A percentile compares a stretch with the other conserved stretches of the same genome.
phyloP scores from a whole-genome alignment of 2,113 vertebrate species.

The Thermophis baileyi region DNA sequence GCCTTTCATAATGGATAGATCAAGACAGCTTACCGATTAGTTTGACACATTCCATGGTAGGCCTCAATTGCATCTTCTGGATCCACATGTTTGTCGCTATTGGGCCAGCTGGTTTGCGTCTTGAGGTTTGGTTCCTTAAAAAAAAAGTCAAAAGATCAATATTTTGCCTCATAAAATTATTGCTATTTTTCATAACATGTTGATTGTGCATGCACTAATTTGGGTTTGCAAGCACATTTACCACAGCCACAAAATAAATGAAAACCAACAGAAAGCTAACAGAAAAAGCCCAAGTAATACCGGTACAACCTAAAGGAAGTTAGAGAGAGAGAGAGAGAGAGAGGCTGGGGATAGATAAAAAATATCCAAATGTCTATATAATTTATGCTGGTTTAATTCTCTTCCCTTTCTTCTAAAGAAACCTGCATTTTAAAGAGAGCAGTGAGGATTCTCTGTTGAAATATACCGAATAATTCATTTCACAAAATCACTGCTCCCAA shows the following conservation, averaged over 20 bases:
- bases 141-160: not conserved
- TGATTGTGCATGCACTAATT: not conserved
- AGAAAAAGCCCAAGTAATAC: not conserved
- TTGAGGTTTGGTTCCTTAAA: constrained; percentile 57
- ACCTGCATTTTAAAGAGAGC: not conserved
- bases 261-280: not conserved
- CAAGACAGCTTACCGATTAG: constrained; percentile 78
- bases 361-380: too few relatives aligned
- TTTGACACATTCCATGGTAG: constrained; percentile 80
- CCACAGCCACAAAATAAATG: not conserved
- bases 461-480: not conserved
- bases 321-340: not conserved
- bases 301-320: not conserved
- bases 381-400: not conserved
- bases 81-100: constrained; percentile 76
- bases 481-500: not conserved
- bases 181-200: not conserved
- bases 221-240: not conserved
- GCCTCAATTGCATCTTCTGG: constrained; percentile 74
- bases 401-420: not conserved
- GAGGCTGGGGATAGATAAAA: not conserved
- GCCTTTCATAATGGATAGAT: not conserved
- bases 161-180: not conserved
- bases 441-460: not conserved
- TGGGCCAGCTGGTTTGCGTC: constrained; percentile 63